phyloP scores from a whole-genome alignment of 2,113 vertebrate species.

The Indicator maculatus region DNA sequence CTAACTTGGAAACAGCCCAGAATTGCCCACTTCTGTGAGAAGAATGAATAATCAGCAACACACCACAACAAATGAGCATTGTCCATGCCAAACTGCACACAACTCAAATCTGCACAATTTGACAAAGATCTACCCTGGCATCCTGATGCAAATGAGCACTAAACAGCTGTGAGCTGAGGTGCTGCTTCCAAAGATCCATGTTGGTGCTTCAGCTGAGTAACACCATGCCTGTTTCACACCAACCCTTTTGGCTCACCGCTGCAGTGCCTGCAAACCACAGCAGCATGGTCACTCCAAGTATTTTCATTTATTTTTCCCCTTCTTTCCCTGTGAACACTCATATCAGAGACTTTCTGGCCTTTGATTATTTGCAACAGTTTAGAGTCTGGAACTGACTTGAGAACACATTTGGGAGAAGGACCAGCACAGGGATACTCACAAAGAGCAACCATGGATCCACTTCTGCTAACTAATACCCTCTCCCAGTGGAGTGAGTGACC shows the following conservation, averaged over 20 bases:
- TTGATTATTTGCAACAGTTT: neutral
- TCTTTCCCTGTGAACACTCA: neutral
- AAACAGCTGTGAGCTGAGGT: neutral
- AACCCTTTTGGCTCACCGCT: neutral
- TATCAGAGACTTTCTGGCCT: neutral
- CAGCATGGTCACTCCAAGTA: neutral
- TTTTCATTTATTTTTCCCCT: neutral
- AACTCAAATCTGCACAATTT: neutral
- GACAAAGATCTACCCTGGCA: neutral
- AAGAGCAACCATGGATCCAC: neutral
- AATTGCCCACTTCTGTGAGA: neutral
- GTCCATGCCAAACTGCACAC: neutral
- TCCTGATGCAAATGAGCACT: neutral
- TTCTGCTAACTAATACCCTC: neutral
- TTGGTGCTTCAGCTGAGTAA: neutral
- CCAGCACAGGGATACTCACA: neutral
- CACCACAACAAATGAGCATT: neutral
- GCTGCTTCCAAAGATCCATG: neutral
- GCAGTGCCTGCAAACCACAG: neutral
- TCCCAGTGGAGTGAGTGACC: neutral
- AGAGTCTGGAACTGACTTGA: neutral
- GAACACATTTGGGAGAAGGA: neutral
- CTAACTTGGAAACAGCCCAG: neutral
- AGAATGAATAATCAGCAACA: neutral
- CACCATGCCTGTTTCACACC: neutral